Percentiles rank a stretch among this genome's conserved stretches.
These are phyloP conservation scores for Hemichromis elongatus DNA, from an alignment of 2,113 vertebrate species.

Conservation along the genomic window DNA sequence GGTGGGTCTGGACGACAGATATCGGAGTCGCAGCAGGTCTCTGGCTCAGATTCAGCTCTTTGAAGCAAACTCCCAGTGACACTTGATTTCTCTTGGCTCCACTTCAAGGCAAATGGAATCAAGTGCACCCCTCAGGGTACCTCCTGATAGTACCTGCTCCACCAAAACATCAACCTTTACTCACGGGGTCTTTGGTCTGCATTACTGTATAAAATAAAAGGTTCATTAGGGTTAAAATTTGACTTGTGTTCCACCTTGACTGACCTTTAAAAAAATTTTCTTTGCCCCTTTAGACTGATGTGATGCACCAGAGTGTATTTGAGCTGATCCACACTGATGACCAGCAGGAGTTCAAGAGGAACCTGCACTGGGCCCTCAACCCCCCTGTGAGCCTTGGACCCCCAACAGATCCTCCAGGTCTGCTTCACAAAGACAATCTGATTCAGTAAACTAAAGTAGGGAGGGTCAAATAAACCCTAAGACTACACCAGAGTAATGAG, in stretches of 20 bases:
- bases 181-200: not conserved
- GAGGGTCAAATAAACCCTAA: not conserved
- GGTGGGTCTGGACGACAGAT: not conserved
- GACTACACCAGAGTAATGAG: not conserved
- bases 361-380: slow-evolving; percentile 79
- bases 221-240: not conserved
- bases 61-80: not conserved
- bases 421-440: not conserved
- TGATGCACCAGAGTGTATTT: slow-evolving; percentile 81
- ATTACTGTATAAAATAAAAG: not conserved
- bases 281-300: slow-evolving; percentile 72
- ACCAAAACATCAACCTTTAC: not conserved
- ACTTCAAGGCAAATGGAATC: slow-evolving; percentile 32
- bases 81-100: slow-evolving; percentile 46
- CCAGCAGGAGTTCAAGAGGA: slow-evolving; percentile 78
- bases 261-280: not conserved
- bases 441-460: not conserved
- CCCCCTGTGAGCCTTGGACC: not conserved
- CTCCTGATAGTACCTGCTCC: not conserved
- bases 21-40: slow-evolving; percentile 1
- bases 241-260: not conserved
- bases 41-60: not conserved
- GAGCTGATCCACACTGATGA: slow-evolving; percentile 82
- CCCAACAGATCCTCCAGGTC: slow-evolving; percentile 45
- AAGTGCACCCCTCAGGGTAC: not conserved